phyloP scores from a whole-genome alignment of 2,113 vertebrate genomes.

The Copsychus sechellarum region DNA sequence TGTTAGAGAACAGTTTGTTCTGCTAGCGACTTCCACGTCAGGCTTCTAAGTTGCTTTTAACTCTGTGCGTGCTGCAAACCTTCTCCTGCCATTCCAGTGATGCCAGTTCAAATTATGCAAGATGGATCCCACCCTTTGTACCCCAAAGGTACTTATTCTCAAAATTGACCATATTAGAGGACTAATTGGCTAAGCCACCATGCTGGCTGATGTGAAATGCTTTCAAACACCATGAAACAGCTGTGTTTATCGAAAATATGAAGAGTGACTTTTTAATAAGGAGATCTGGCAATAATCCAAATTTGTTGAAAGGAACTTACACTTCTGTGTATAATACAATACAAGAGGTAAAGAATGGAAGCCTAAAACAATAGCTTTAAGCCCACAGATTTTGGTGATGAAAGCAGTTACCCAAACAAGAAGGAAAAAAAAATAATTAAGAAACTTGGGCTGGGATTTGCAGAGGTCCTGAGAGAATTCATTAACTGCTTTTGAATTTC shows the following conservation, averaged over 20 bases:
- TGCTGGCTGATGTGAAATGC: slow-evolving; percentile 66
- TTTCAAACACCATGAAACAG: slow-evolving; percentile 67
- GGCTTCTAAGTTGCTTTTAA: slow-evolving; percentile 38
- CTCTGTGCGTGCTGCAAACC: slow-evolving; percentile 23
- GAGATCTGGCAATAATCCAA: slow-evolving; percentile 68
- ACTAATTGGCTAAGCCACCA: slow-evolving; percentile 64
- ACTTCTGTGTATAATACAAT: slow-evolving; percentile 57
- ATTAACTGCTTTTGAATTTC: slow-evolving; percentile 46
- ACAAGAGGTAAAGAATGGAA: slow-evolving; percentile 64
- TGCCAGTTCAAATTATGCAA: slow-evolving; percentile 54
- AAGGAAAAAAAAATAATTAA: slow-evolving; percentile 52
- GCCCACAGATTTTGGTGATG: slow-evolving; percentile 17
- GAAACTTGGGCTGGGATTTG: slow-evolving; percentile 44
- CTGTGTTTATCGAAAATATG: slow-evolving; percentile 70
- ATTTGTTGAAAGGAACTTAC: slow-evolving; percentile 68
- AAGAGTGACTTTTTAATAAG: slow-evolving; percentile 75
- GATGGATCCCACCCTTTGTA: slow-evolving; percentile 40
- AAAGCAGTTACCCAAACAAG: slow-evolving; percentile 44
- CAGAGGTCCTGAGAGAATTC: slow-evolving; percentile 52
- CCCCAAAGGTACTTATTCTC: slow-evolving; percentile 58
- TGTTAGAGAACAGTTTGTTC: slow-evolving; percentile 65
- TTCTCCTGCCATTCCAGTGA: slow-evolving; percentile 7
- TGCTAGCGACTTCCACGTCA: slow-evolving; percentile 29
- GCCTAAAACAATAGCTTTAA: slow-evolving; percentile 61
- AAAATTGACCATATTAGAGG: slow-evolving; percentile 56